A percentile compares a stretch with the other conserved stretches of the same genome.
Evolutionary conservation across 2,797 vertebrate genomes (phyloP).

Genomic region (Takifugu ocellatus): DNA sequence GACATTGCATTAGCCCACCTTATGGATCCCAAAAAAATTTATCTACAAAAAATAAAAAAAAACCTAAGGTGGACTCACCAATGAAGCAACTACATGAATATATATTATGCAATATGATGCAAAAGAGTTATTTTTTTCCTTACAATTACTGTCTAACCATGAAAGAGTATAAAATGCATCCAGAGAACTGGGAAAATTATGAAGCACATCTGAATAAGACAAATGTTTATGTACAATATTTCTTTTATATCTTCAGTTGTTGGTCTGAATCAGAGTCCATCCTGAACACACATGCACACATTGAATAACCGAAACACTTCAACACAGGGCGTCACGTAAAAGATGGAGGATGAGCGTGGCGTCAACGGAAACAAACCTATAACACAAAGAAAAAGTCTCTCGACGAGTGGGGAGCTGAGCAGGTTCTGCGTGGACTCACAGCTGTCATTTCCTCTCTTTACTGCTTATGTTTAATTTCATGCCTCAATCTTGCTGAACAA

Average conservation of each 20-base stretch:
- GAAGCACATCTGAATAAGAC: constrained; percentile 34
- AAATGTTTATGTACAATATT: constrained; percentile 57
- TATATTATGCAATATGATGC: constrained; percentile 30
- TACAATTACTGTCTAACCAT: constrained; percentile 48
- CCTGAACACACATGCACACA: constrained; percentile 10
- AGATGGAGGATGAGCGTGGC: constrained; percentile 31
- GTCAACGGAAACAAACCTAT: constrained; percentile 26
- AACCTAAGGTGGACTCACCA: constrained; percentile 29
- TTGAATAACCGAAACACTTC: constrained; percentile 22
- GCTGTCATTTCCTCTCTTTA: constrained; percentile 23
- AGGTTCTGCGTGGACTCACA: constrained; percentile 35
- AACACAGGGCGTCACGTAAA: constrained; percentile 35
- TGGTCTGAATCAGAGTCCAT: constrained; percentile 11
- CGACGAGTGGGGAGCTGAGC: constrained; percentile 3
- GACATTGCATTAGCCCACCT: no score
- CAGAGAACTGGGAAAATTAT: constrained; percentile 43
- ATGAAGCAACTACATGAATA: constrained; percentile 46
- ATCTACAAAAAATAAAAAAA: constrained; percentile 39
- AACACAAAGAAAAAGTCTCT: constrained; percentile 47
- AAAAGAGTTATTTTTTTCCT: constrained; percentile 27
- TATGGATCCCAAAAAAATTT: constrained; percentile 5
- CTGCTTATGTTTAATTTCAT: constrained; percentile 3
- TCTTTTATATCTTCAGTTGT: constrained; percentile 35
- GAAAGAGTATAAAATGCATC: constrained; percentile 63
- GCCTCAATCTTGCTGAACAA: constrained; percentile 23